These are phyloP conservation scores for Latheticus oryzae DNA, from an alignment of 2,888 invertebrate species.

Conservation along the genomic window DNA sequence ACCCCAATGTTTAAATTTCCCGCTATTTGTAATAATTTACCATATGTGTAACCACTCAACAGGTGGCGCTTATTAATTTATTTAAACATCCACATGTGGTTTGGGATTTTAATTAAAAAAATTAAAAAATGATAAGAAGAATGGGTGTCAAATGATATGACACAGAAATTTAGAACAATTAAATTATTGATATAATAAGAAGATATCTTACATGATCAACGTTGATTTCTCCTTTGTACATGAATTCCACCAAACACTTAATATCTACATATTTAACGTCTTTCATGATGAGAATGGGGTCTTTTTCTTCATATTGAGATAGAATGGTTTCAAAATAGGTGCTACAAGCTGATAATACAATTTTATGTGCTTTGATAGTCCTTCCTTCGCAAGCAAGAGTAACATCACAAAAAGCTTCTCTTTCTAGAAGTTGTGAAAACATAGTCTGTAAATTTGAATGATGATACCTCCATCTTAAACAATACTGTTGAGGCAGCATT, in stretches of 20 bases:
- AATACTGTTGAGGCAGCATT: conserved; percentile 91
- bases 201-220: conserved; percentile 85
- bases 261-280: conserved; percentile 92
- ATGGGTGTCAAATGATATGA: conserved; percentile 7
- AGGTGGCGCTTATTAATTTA: conserved; percentile 32
- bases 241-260: conserved; percentile 90
- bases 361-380: conserved; percentile 82
- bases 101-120: conserved; percentile 19
- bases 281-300: conserved; percentile 87
- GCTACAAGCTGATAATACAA: conserved; percentile 92
- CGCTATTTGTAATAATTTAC: conserved; percentile 2
- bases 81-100: conserved; percentile 29
- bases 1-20: conserved; percentile 27
- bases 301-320: conserved; percentile 82
- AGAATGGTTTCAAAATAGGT: conserved; percentile 90
- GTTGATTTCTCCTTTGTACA: conserved; percentile 96
- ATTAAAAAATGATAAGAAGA: neutral
- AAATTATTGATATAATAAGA: too few relatives aligned
- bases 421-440: conserved; percentile 87
- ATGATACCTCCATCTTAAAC: conserved; percentile 92
- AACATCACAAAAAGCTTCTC: conserved; percentile 91
- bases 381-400: conserved; percentile 89
- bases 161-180: conserved; percentile 2
- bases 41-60: conserved; percentile 21
- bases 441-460: conserved; percentile 90